These are phyloP conservation scores for Tyrannus savana DNA, from an alignment of 2,113 vertebrate genomes.

Conservation along the genomic window DNA sequence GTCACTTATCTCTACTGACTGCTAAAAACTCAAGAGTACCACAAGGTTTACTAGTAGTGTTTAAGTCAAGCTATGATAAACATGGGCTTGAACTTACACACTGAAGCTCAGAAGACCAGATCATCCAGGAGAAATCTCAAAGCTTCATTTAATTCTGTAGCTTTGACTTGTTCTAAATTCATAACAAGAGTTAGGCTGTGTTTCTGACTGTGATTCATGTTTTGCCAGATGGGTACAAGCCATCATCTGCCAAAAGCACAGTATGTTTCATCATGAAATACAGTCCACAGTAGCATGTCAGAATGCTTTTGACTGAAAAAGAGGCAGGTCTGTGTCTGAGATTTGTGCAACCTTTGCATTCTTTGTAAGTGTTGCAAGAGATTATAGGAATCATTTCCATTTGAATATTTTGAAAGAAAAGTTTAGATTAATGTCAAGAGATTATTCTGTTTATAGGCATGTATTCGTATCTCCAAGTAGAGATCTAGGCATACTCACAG, in stretches of 20 bases:
- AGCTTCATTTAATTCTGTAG: background rate
- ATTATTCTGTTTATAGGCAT: background rate
- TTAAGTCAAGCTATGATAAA: background rate
- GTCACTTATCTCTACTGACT: background rate
- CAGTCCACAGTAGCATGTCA: background rate
- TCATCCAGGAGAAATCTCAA: background rate
- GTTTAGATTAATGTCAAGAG: background rate
- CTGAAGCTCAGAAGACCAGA: background rate
- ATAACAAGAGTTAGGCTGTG: background rate
- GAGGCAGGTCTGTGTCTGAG: background rate
- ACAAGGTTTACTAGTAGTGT: background rate
- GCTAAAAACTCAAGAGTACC: background rate
- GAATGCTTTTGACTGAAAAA: background rate
- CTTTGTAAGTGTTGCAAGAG: background rate
- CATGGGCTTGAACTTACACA: background rate
- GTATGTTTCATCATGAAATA: background rate
- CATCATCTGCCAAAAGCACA: conserved; percentile 14
- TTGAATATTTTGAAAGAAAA: background rate
- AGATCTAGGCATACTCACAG: background rate
- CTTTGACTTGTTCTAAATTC: background rate
- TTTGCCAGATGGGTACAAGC: conserved; percentile 25
- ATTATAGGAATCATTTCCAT: background rate
- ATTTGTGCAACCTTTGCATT: background rate
- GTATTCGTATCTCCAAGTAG: background rate
- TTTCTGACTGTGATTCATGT: conserved; percentile 24